Evolutionary conservation across 2,888 invertebrate species (phyloP).

Genomic region (Drosophila fulvimacula): DNA sequence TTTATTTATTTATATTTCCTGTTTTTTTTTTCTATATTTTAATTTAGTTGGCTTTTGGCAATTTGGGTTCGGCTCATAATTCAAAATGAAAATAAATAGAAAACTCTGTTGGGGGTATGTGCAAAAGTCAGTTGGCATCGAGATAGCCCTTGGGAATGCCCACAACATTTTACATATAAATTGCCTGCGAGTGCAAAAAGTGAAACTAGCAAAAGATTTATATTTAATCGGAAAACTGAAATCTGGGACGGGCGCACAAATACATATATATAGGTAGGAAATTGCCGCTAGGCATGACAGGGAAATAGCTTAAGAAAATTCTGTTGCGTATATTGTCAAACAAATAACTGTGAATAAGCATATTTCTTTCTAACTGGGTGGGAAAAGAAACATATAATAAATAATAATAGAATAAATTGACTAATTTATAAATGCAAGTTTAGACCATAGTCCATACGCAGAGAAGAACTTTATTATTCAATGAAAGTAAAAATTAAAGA

Average conservation of each 20-base stretch:
- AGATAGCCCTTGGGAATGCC: conserved; percentile 46
- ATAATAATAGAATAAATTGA: background rate
- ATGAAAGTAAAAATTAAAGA: background rate
- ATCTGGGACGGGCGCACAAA: conserved; percentile 7
- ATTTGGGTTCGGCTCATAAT: conserved; percentile 56
- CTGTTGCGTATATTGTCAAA: conserved; percentile 8
- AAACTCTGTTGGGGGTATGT: conserved; percentile 20
- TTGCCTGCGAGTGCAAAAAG: conserved; percentile 64
- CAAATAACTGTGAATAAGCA: conserved; percentile 14
- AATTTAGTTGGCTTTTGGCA: conserved; percentile 59
- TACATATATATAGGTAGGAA: conserved; percentile 18
- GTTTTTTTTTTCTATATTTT: conserved; percentile 49
- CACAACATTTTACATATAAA: conserved; percentile 67
- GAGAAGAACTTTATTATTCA: background rate
- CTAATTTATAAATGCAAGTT: background rate
- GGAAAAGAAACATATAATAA: background rate
- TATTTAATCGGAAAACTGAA: conserved; percentile 31
- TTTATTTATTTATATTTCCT: conserved; percentile 35
- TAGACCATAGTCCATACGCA: accelerated
- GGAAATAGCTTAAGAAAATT: conserved; percentile 3
- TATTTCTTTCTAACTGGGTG: conserved; percentile 1
- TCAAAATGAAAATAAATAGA: conserved; percentile 70
- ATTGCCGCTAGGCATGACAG: conserved; percentile 1
- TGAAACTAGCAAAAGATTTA: conserved; percentile 55
- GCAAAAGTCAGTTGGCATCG: conserved; percentile 37